Evolutionary conservation across 2,113 vertebrate species (phyloP).

Genomic region (Plotosus lineatus): DNA sequence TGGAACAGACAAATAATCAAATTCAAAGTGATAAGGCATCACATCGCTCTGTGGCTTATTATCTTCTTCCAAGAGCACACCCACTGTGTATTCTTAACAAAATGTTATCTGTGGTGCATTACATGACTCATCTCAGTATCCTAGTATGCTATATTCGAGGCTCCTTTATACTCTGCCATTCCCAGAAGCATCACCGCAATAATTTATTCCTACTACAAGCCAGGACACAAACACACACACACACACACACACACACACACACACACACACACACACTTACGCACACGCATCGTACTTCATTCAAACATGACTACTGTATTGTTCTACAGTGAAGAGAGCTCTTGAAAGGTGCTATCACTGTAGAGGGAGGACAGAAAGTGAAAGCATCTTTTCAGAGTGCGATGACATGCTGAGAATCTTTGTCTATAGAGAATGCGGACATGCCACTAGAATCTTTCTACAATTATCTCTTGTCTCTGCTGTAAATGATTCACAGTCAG

Average conservation of each 20-base stretch:
- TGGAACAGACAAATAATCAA: neutral
- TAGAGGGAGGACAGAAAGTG: slow-evolving; percentile 25
- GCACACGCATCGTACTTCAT: neutral
- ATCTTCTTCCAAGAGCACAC: neutral
- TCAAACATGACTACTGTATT: slow-evolving; percentile 29
- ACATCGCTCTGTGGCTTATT: neutral
- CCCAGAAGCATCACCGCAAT: neutral
- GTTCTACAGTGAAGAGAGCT: slow-evolving; percentile 13
- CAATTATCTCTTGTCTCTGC: neutral
- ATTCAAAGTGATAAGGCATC: neutral
- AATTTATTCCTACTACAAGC: neutral
- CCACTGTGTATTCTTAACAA: neutral
- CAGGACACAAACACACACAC: slow-evolving; percentile 2
- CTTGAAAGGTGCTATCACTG: slow-evolving; percentile 12
- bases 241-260: slow-evolving; percentile 12
- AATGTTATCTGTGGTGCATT: neutral
- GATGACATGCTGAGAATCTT: neutral
- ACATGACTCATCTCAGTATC: neutral
- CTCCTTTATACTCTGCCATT: neutral
- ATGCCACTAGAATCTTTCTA: neutral
- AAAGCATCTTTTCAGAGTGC: slow-evolving; percentile 5
- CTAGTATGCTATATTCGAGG: neutral
- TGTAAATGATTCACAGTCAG: neutral
- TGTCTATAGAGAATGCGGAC: slow-evolving; percentile 1
- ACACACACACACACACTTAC: slow-evolving; percentile 11